These are phyloP conservation scores for Lethrus apterus DNA, from an alignment of 1,140 invertebrate genomes.

Conservation along the genomic window DNA sequence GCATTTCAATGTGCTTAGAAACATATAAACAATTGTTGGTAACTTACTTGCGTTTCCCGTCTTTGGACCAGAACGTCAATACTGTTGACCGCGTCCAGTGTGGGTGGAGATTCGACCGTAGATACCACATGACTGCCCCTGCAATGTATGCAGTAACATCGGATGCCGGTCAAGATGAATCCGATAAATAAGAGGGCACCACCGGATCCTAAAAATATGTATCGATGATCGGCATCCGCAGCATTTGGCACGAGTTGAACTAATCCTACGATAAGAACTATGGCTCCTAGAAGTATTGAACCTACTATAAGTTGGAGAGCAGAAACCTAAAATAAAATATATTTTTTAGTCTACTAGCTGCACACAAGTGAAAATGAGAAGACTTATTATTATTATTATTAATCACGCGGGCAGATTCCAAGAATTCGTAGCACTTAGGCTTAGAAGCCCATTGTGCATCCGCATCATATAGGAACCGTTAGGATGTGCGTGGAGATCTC, in stretches of 20 bases:
- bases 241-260: constrained; percentile 74
- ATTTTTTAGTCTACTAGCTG: no score
- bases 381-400: no score
- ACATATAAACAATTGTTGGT: neutral
- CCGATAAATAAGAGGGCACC: constrained; percentile 51
- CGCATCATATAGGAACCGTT: no score
- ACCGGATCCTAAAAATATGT: constrained; percentile 60
- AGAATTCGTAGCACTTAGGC: no score
- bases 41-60: constrained; percentile 36
- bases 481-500: no score
- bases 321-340: constrained; percentile 52
- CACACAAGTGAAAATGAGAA: no score
- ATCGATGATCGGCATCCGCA: constrained; percentile 66
- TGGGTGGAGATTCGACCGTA: constrained; percentile 29
- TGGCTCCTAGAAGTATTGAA: constrained; percentile 64
- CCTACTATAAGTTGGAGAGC: constrained; percentile 67
- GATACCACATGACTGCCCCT: constrained; percentile 25
- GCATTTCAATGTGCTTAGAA: neutral
- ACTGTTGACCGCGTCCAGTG: constrained; percentile 36
- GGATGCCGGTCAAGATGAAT: constrained; percentile 44
- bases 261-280: constrained; percentile 69
- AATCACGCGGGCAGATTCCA: no score
- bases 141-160: constrained; percentile 39
- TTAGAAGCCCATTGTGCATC: no score
- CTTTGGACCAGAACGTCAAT: constrained; percentile 39